Evolutionary conservation across 2,113 vertebrate species (phyloP).

Genomic region (Silurus glanis): DNA sequence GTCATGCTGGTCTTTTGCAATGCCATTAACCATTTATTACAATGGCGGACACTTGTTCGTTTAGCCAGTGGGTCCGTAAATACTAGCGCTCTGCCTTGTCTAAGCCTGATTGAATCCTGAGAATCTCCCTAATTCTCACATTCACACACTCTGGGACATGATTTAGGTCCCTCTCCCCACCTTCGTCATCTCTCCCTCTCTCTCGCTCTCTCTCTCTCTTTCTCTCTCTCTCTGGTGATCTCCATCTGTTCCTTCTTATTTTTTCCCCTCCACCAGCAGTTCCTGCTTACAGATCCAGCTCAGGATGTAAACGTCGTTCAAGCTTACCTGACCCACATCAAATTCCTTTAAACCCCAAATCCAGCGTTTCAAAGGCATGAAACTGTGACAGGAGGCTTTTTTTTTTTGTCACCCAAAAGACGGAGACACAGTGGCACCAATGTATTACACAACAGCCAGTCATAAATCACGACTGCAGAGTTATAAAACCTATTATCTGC

Average conservation of each 20-base stretch:
- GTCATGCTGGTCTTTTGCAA: background rate
- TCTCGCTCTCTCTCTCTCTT: background rate
- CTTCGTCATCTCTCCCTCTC: background rate
- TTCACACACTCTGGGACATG: slow-evolving; percentile 17
- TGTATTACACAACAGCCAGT: slow-evolving; percentile 41
- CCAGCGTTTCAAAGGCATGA: background rate
- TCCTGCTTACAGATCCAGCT: slow-evolving; percentile 37
- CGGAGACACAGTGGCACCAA: slow-evolving; percentile 21
- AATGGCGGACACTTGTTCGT: background rate
- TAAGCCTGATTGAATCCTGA: slow-evolving; percentile 27
- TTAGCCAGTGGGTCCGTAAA: background rate
- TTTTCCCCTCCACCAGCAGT: slow-evolving; percentile 6
- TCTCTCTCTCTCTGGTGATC: slow-evolving; percentile 26
- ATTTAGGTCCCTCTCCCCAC: background rate
- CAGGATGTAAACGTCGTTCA: slow-evolving; percentile 35
- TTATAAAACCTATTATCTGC: slow-evolving; percentile 52
- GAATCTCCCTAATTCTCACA: slow-evolving; percentile 26
- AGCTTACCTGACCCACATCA: slow-evolving; percentile 38
- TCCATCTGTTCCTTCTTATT: slow-evolving; percentile 48
- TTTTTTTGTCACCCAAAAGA: background rate
- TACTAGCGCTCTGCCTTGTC: background rate
- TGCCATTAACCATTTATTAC: background rate
- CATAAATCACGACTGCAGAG: slow-evolving; percentile 48
- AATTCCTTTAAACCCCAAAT: slow-evolving; percentile 32
- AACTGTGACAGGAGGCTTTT: slow-evolving; percentile 4